Evolutionary conservation across 1,140 invertebrate species (phyloP).

Genomic region (Xylocopa sonorina): DNA sequence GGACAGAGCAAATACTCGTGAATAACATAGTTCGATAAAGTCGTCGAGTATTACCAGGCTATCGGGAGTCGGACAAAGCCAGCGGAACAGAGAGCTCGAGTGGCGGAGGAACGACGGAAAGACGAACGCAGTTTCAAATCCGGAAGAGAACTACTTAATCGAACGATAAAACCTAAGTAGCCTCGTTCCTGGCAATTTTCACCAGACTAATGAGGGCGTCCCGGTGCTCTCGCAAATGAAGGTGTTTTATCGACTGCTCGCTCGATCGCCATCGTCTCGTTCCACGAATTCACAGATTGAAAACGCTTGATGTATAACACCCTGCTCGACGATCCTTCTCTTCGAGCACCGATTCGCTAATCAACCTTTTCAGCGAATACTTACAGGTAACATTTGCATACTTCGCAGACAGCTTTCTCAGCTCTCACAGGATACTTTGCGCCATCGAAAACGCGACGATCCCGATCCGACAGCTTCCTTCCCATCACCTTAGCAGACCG

Average conservation of each 20-base stretch:
- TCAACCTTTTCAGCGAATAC: too few relatives aligned
- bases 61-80: not conserved
- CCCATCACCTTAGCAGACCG: conserved; percentile 37
- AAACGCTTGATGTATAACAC: not conserved
- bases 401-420: too few relatives aligned
- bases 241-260: conserved; percentile 49
- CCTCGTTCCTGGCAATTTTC: conserved; percentile 56
- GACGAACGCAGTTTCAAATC: conserved; percentile 37
- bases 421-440: too few relatives aligned
- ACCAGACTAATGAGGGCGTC: conserved; percentile 44
- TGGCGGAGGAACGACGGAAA: not conserved
- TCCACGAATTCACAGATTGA: conserved; percentile 2
- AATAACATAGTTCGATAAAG: conserved; percentile 12
- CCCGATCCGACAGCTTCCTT: too few relatives aligned
- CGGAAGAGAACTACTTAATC: conserved; percentile 57
- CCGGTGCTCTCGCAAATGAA: conserved; percentile 13
- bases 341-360: not conserved
- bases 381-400: too few relatives aligned
- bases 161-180: conserved; percentile 51
- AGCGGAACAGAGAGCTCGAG: not conserved
- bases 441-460: too few relatives aligned
- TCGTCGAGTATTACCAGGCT: conserved; percentile 16
- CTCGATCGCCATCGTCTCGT: not conserved
- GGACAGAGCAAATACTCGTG: not conserved
- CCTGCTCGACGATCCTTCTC: not conserved